Evolutionary conservation across 2,888 invertebrate genomes (phyloP), one percentile per base, ranked within the genome.

Genomic region (Lymantria monacha): DNA sequence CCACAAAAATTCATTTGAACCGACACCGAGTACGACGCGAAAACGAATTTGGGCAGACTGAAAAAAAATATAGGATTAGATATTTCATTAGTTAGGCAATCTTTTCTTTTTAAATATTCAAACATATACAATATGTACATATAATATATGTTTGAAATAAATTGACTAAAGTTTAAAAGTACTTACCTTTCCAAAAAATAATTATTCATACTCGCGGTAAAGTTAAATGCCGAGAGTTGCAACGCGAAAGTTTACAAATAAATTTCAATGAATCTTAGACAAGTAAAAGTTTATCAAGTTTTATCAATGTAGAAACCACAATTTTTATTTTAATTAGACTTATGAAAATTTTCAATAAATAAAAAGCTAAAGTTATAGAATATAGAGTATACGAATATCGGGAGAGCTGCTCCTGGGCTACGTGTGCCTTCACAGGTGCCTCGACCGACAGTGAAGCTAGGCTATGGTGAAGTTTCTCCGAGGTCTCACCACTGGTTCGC

Each of bases 1-100:
- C 63, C 52, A 62, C 58, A 57, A 65, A 69, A 73, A 57, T 72
- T 71, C 48, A 61, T 65, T 66, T 59, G 70, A 65, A 57, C 22
- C 22, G 66, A 60, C 60, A 61, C 13, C 9, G 36, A 41, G 9
- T 40, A 49, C 36, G 51, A 42, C 49, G 56, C 7, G 7, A 36
- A 45, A 45, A 22, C 12, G 8, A 30, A 9, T 22, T 46, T 22
- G 13, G 11, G 11, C 30, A 51, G 41, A 49, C n/a, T 30, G 30
- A 3, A 37, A 40, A n/a, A n/a, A 30, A 33, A 33, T 33, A 33
- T 33, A 22, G 22, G 22, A 22, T 22, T 22, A 22, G 2, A 22
- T 22, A 22, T 22, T 22, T 22, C 5, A 22, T 22, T 2, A 22
- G 22, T 33, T 8, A 8, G 1, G 3, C 10, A 33, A 33, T 5